Evolutionary conservation across 2,888 invertebrate species (phyloP), one percentile per base, ranked within the genome.

Genomic region (Acrocyrtus sp.): DNA sequence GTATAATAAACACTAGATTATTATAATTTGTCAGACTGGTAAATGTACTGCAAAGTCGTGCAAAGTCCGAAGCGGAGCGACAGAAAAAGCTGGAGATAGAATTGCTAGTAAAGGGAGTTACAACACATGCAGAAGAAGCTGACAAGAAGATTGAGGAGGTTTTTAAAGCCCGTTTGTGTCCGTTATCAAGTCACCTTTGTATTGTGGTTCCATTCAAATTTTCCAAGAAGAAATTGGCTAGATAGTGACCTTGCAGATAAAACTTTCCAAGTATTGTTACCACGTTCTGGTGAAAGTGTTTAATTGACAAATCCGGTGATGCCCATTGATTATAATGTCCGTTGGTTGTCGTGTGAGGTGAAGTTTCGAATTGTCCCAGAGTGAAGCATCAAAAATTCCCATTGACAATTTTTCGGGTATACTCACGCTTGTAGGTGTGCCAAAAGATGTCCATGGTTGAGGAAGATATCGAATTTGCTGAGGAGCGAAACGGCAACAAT

Each of bases 401-500:
- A 8, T 12, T 34, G 34, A 12, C 34, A 34, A 34, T 34, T 5
- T 34, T 34, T 34, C n/a, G 45, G 45, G 19, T 17, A 45, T 17
- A 19, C 45, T 6, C 19, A 45, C 8, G 10, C 34, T 54, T 34
- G 1, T 82, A 88, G 88, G 86, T 87, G 81, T 87, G 87, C 81
- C 86, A 88, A 82, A 88, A 88, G 83, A 83, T 88, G 83, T 87
- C 87, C 82, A 87, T 87, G 85, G 87, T 87, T 84, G 88, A 88
- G 82, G 87, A 87, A 63, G 87, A 88, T 82, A 84, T 88, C 76
- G 88, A 88, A 83, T 85, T 87, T 81, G 87, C 88, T 72, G 88
- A 88, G 83, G 87, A 88, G 82, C 86, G 88, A 75, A 86, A 87
- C 72, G 87, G 87, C 82, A 87, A 87, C 79, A 87, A 87, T 81